Evolutionary conservation across 2,113 vertebrate genomes (phyloP).

Genomic region (Tamias sibiricus): DNA sequence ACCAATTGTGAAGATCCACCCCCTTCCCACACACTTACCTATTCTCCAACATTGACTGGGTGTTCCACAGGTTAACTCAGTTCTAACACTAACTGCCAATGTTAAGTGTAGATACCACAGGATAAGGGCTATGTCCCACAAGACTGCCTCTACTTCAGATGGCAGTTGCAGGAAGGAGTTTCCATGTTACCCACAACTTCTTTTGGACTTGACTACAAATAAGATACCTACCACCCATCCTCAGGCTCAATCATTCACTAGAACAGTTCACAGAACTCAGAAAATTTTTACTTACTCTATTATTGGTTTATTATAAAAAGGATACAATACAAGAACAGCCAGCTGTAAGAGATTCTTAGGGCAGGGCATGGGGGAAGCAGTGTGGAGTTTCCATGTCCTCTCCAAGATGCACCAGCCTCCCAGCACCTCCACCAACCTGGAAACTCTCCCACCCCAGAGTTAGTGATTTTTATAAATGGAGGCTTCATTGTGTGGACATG

Average conservation of each 20-base stretch:
- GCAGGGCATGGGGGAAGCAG: background rate
- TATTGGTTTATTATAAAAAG: background rate
- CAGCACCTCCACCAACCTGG: background rate
- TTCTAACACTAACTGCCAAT: background rate
- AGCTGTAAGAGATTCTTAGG: background rate
- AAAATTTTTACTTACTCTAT: background rate
- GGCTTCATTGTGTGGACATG: background rate
- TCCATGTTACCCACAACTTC: background rate
- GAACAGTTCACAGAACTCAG: background rate
- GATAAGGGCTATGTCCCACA: background rate
- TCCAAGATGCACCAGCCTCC: background rate
- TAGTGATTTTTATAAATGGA: background rate
- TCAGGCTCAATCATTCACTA: background rate
- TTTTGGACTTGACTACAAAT: background rate
- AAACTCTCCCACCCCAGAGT: background rate
- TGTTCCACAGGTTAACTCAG: background rate
- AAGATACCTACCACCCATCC: background rate
- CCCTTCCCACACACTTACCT: rapidly evolving
- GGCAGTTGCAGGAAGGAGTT: background rate
- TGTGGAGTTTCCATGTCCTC: background rate
- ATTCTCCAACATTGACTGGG: background rate
- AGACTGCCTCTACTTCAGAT: background rate
- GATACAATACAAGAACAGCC: background rate
- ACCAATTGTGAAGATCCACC: rapidly evolving
- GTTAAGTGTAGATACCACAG: background rate